Conservation (phyloP, 2,113 vertebrate species). For the Gavia stellata region DNA sequence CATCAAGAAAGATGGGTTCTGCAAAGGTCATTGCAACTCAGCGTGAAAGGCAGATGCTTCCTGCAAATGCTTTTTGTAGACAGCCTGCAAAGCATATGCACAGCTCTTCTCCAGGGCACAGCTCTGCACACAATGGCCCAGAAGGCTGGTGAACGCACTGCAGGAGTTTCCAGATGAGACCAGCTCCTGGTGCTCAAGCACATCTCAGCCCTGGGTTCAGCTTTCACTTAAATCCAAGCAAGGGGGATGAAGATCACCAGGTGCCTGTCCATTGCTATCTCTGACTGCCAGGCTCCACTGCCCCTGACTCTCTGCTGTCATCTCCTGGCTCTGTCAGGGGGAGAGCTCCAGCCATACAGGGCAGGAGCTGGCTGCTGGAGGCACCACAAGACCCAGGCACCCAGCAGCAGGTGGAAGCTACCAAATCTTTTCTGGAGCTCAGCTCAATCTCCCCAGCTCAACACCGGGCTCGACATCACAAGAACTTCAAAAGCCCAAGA, state of each 20-base stretch:
- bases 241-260: neutral
- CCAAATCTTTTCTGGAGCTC: neutral
- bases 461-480: neutral
- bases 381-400: fast-evolving
- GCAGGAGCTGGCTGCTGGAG: neutral
- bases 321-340: neutral
- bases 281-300: neutral
- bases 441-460: neutral
- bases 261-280: neutral
- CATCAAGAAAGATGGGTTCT: neutral
- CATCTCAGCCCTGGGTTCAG: neutral
- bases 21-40: neutral
- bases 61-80: neutral
- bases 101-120: neutral
- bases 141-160: neutral
- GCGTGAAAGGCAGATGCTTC: neutral
- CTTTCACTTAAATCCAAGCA: neutral
- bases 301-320: neutral
- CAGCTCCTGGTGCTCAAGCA: too few relatives aligned
- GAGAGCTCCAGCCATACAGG: neutral
- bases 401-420: neutral
- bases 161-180: neutral
- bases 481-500: neutral
- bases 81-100: neutral
- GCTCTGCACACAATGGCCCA: neutral